A percentile compares a stretch with the other conserved stretches of the same genome.
phyloP scores from a whole-genome alignment of 2,888 invertebrate species.

The Elysia crispata region DNA sequence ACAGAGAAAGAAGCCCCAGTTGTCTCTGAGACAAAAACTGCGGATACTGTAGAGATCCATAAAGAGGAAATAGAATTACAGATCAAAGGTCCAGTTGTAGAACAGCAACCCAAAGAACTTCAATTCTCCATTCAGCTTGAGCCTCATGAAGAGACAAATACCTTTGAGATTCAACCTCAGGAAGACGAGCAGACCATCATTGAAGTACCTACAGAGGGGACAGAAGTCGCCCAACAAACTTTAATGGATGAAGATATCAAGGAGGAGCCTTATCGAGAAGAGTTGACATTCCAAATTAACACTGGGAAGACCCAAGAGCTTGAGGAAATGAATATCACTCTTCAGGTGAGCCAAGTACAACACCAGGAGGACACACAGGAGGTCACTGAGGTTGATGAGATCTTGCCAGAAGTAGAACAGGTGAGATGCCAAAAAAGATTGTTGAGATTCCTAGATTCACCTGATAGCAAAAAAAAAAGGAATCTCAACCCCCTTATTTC shows the following conservation, averaged over 20 bases:
- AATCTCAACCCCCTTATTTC: no score
- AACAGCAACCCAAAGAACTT: conserved; percentile 60
- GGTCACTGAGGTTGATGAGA: conserved; percentile 44
- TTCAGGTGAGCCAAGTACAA: conserved; percentile 52
- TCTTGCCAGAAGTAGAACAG: conserved; percentile 46
- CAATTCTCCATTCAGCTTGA: conserved; percentile 63
- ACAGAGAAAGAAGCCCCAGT: conserved; percentile 36
- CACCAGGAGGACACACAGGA: conserved; percentile 48
- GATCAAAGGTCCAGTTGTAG: conserved; percentile 57
- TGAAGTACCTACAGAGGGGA: conserved; percentile 48
- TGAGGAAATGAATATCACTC: conserved; percentile 54
- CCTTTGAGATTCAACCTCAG: background rate
- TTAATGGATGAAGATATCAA: conserved; percentile 49
- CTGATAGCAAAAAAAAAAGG: no score
- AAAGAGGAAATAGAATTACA: conserved; percentile 64
- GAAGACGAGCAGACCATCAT: conserved; percentile 31
- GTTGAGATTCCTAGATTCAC: no score
- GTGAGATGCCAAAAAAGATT: conserved; percentile 34
- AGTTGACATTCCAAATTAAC: conserved; percentile 60
- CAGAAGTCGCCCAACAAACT: conserved; percentile 48
- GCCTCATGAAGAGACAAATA: conserved; percentile 40
- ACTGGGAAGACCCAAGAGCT: conserved; percentile 53
- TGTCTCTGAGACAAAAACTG: conserved; percentile 36
- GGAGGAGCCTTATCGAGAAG: conserved; percentile 56
- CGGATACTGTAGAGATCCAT: conserved; percentile 44